phyloP scores from a whole-genome alignment of 2,113 vertebrate genomes.

The Malurus elegans region DNA sequence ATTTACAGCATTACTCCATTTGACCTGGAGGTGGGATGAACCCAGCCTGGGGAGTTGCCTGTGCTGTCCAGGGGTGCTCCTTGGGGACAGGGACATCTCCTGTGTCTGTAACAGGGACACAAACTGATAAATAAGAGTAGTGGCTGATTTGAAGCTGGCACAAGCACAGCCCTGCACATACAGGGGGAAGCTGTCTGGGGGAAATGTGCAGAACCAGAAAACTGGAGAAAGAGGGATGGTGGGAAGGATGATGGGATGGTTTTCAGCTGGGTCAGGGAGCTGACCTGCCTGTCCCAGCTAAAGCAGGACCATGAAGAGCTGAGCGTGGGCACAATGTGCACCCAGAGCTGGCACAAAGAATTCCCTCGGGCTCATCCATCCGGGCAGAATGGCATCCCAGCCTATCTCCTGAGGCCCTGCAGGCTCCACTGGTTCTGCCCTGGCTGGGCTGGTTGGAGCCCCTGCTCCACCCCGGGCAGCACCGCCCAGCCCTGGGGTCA shows the following conservation, averaged over 20 bases:
- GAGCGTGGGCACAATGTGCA: not conserved
- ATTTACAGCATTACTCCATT: accelerated
- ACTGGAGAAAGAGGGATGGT: accelerated
- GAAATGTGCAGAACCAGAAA: not conserved
- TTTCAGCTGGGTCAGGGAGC: not conserved
- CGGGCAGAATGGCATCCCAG: not conserved
- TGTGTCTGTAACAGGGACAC: accelerated
- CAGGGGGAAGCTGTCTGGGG: not conserved
- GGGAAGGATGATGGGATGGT: not conserved
- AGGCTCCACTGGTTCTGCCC: conserved; percentile 15
- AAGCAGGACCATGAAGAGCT: not conserved
- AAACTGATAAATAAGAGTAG: not conserved
- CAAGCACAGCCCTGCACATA: not conserved
- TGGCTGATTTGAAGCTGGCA: not conserved
- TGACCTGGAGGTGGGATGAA: not conserved
- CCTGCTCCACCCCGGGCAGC: not conserved
- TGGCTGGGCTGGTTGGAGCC: not conserved
- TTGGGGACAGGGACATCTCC: not conserved
- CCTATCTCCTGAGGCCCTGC: not conserved
- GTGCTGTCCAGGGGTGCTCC: not conserved
- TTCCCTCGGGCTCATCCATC: not conserved
- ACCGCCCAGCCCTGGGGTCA: accelerated
- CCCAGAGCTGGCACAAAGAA: not conserved
- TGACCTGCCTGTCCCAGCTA: not conserved
- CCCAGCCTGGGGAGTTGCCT: not conserved